Conservation (phyloP, 1,140 invertebrate genomes). For the Colletes latitarsis region DNA sequence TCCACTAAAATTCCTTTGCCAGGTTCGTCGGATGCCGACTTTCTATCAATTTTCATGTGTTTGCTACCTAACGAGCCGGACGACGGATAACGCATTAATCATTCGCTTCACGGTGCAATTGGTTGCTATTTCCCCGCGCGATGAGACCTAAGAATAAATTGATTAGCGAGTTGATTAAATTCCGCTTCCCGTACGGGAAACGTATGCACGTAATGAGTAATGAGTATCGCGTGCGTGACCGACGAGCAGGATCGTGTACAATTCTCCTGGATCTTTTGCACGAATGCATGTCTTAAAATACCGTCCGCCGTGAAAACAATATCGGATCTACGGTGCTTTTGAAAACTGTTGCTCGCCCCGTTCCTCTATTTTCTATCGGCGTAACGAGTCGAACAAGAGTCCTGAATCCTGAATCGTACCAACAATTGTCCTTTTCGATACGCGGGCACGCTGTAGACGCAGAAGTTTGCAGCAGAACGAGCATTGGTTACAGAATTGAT, state of each 20-base stretch:
- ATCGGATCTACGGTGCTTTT: neutral
- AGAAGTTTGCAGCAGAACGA: slow-evolving; percentile 36
- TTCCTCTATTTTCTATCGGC: neutral
- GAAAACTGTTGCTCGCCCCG: neutral
- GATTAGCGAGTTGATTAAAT: slow-evolving; percentile 33
- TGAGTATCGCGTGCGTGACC: neutral
- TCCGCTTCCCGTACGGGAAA: neutral
- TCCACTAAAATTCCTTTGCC: neutral
- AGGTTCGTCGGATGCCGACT: slow-evolving; percentile 9
- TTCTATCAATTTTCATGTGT: slow-evolving; percentile 7
- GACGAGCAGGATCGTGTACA: too few relatives aligned
- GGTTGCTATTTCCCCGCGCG: neutral
- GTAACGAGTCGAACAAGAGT: slow-evolving; percentile 7
- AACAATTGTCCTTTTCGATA: slow-evolving; percentile 37
- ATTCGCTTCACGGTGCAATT: slow-evolving; percentile 12
- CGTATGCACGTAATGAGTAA: slow-evolving; percentile 5
- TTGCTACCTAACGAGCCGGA: neutral
- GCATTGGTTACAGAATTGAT: slow-evolving; percentile 56
- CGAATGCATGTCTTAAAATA: neutral
- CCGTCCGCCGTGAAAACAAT: neutral
- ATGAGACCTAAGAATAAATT: slow-evolving; percentile 3
- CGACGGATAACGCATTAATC: slow-evolving; percentile 31
- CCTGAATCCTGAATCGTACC: slow-evolving; percentile 12
- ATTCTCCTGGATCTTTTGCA: neutral
- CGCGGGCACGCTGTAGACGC: slow-evolving; percentile 1